These are phyloP conservation scores for Holothuria leucospilota DNA, from an alignment of 53 echinoderm and acorn worm species.

Conservation along the genomic window DNA sequence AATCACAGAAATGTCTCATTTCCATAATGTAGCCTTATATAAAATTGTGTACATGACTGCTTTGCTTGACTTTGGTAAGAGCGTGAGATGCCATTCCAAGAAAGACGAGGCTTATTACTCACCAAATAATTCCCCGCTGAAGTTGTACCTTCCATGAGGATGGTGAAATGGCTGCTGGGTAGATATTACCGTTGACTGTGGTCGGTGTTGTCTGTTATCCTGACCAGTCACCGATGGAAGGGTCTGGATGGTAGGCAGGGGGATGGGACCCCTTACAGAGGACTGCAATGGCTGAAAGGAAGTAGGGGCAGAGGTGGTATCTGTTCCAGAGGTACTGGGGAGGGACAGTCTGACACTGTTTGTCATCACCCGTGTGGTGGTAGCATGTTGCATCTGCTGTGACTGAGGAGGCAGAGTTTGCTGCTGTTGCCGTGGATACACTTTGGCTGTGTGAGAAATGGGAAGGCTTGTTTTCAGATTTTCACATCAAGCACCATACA, in stretches of 20 bases:
- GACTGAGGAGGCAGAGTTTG: conserved; percentile 42
- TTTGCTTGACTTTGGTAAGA: too few species aligned
- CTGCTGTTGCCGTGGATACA: conserved; percentile 83
- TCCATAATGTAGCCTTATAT: too few species aligned
- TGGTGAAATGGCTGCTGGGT: conserved; percentile 52
- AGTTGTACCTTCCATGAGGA: conserved; percentile 27
- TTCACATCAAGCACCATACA: not conserved
- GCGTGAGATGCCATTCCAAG: too few species aligned
- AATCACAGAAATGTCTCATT: too few species aligned
- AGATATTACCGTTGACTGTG: conserved; percentile 39
- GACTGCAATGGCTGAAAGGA: conserved; percentile 40
- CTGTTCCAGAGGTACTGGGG: conserved; percentile 69
- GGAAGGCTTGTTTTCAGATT: too few species aligned
- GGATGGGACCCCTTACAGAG: conserved; percentile 51
- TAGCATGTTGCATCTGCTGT: conserved; percentile 7
- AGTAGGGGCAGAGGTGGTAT: not conserved
- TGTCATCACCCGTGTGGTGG: conserved; percentile 49
- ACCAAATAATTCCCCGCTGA: conserved; percentile 9
- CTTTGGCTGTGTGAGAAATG: conserved; percentile 73
- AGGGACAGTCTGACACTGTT: conserved; percentile 42
- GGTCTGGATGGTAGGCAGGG: conserved; percentile 54
- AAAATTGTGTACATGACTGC: too few species aligned
- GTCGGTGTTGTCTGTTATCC: conserved; percentile 28
- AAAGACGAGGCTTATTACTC: not conserved
- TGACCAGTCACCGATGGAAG: conserved; percentile 39